A percentile compares a stretch with the other conserved stretches of the same genome.
phyloP scores from a whole-genome alignment of 2,888 invertebrate genomes.

The Hydraecia micacea region DNA sequence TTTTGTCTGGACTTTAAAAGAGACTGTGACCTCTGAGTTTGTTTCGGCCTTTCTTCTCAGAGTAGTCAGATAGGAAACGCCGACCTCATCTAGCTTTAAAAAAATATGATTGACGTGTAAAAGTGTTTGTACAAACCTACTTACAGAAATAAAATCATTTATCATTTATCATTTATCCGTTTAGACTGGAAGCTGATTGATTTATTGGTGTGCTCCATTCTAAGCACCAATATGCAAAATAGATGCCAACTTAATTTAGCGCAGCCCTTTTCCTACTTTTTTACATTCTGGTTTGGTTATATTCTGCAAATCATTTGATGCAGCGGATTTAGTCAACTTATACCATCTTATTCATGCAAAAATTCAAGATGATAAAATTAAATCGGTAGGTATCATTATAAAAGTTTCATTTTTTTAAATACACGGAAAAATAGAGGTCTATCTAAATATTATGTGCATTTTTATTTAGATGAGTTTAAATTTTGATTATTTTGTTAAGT shows the following conservation, averaged over 20 bases:
- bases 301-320: background rate
- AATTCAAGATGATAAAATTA: slow-evolving; percentile 12
- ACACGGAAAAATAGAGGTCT: background rate
- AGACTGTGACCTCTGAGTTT: too few relatives aligned
- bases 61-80: too few relatives aligned
- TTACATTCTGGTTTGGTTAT: background rate
- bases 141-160: too few relatives aligned
- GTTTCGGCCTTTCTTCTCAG: too few relatives aligned
- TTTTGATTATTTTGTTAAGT: background rate
- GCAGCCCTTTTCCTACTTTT: background rate
- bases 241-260: background rate
- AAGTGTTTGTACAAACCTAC: too few relatives aligned
- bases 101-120: too few relatives aligned
- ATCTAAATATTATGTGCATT: slow-evolving; percentile 5
- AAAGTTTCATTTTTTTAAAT: background rate
- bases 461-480: slow-evolving; percentile 12
- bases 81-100: too few relatives aligned
- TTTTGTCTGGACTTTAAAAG: too few relatives aligned
- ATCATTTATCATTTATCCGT: too few relatives aligned
- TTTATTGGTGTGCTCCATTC: background rate
- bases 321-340: background rate
- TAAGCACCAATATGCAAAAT: background rate
- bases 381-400: slow-evolving; percentile 6
- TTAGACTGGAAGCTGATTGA: background rate
- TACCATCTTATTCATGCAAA: background rate